These are phyloP conservation scores for Zaprionus inermis DNA, from an alignment of 1,140 invertebrate genomes.

Conservation along the genomic window DNA sequence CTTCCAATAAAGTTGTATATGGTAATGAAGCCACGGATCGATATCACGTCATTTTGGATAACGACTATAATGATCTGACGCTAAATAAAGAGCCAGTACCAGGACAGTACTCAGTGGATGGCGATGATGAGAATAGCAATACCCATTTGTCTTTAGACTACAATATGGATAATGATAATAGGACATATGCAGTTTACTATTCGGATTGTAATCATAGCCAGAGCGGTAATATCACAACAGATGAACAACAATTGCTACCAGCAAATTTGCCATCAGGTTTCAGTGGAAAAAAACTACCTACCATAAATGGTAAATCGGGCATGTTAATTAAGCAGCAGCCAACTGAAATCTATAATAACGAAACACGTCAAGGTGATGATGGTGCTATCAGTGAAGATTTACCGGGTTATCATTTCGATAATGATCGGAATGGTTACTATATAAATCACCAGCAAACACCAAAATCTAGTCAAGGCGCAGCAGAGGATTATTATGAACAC, in stretches of 20 bases:
- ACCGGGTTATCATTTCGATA: constrained; percentile 69
- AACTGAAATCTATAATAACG: constrained; percentile 78
- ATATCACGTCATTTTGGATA: constrained; percentile 28
- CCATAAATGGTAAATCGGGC: constrained; percentile 78
- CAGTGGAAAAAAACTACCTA: constrained; percentile 81
- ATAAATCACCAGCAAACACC: constrained; percentile 76
- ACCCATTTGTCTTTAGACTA: constrained; percentile 13
- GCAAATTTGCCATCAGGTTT: constrained; percentile 65
- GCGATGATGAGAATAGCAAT: constrained; percentile 70
- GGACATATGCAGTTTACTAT: constrained; percentile 49
- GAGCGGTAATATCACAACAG: not conserved
- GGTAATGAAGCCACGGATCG: not conserved
- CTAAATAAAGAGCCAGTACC: constrained; percentile 26
- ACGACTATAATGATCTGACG: constrained; percentile 39
- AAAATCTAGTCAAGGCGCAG: constrained; percentile 74
- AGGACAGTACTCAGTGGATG: constrained; percentile 44
- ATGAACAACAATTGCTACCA: constrained; percentile 52
- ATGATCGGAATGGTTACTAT: constrained; percentile 78
- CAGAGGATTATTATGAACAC: constrained; percentile 81
- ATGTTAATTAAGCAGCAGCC: constrained; percentile 77
- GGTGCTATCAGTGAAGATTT: constrained; percentile 42
- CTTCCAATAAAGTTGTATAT: constrained; percentile 14
- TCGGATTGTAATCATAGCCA: constrained; percentile 53
- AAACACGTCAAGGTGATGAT: constrained; percentile 38
- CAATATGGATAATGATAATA: constrained; percentile 30